Evolutionary conservation across 2,113 vertebrate genomes (phyloP), one percentile per base, ranked within the genome.

Genomic region (Pogonocichla stellata): DNA sequence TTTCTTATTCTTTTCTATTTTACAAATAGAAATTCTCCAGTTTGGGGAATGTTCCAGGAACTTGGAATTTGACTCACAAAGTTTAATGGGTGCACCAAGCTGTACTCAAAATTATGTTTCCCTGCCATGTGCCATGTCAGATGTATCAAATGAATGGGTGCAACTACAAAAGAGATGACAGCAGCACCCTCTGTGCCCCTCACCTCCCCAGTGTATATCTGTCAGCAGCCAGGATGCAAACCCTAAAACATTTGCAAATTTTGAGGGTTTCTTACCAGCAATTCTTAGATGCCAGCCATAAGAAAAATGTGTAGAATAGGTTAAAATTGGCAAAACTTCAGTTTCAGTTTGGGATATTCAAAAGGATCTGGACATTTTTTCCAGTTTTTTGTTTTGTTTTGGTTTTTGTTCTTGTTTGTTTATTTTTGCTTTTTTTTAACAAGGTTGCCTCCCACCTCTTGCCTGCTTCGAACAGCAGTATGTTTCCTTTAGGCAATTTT

Each of bases 401-500:
- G 20, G 14, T 31, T 51, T 25, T 40, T 45, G 14, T 24, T 23
- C 19, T 56, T 25, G 15, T 36, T 66, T 65, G 33, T 36, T 88
- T 88, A 19, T 2, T 88, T 80, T 66, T 60, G 10, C 8, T 33
- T 60, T 74, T 85, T 75, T 60, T 60, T 9, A 71, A 47, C 50
- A 53, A 62, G 71, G 40, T 94, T 86, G 23, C 57, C 74, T 95
- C 58, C 89, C 72, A 86, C 75, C 64, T 82, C 80, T 89, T 5
- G 9, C 77, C 60, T 87, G 70, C 42, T 93, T 94, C 14, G 5
- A 95, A 45, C 60, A 96, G 73, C 73, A 89, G 77, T 57, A 51
- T 94, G 85, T 92, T 94, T 95, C 92, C 92, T 97, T 96, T 90
- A 94, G 90, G 92, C 93, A 81, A 13, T 88, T 87, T 95, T 87